Evolutionary conservation across 1,140 invertebrate species (phyloP).

Genomic region (Zaprionus ornatus): DNA sequence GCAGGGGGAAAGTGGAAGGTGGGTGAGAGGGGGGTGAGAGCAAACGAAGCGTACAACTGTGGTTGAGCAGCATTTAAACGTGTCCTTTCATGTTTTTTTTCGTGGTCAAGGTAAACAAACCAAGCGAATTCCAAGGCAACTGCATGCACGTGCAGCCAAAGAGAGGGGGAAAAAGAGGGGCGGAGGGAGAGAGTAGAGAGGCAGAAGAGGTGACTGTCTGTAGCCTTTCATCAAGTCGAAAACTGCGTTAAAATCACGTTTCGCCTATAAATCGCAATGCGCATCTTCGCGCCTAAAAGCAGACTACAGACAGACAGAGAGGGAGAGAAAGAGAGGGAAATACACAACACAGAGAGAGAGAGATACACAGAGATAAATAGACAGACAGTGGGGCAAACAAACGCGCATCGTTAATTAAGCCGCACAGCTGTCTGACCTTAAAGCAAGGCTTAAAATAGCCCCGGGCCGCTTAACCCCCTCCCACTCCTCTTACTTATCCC

Average conservation of each 20-base stretch:
- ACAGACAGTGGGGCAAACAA: background rate
- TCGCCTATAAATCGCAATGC: conserved; percentile 40
- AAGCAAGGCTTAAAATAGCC: conserved; percentile 1
- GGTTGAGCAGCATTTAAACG: conserved; percentile 42
- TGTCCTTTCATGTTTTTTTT: conserved; percentile 37
- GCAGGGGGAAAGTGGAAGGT: background rate
- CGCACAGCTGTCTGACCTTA: conserved; percentile 5
- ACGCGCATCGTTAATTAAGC: conserved; percentile 21
- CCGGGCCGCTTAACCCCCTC: background rate
- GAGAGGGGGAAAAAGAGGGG: background rate
- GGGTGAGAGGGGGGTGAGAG: background rate
- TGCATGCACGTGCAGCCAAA: conserved; percentile 31
- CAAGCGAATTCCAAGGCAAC: conserved; percentile 16
- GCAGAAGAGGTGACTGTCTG: background rate
- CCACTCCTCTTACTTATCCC: background rate
- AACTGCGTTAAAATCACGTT: conserved; percentile 51
- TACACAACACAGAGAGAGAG: too few species aligned
- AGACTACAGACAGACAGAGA: conserved; percentile 23
- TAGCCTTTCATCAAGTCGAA: conserved; percentile 4
- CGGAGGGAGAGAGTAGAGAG: background rate
- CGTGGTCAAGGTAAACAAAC: conserved; percentile 48
- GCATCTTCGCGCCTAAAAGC: conserved; percentile 35
- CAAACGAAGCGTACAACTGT: conserved; percentile 1
- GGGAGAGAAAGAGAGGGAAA: background rate
- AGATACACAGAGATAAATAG: background rate